Percentiles rank a stretch among this genome's conserved stretches.
Evolutionary conservation across 2,888 invertebrate species (phyloP).

Genomic region (Leucoma salicis): DNA sequence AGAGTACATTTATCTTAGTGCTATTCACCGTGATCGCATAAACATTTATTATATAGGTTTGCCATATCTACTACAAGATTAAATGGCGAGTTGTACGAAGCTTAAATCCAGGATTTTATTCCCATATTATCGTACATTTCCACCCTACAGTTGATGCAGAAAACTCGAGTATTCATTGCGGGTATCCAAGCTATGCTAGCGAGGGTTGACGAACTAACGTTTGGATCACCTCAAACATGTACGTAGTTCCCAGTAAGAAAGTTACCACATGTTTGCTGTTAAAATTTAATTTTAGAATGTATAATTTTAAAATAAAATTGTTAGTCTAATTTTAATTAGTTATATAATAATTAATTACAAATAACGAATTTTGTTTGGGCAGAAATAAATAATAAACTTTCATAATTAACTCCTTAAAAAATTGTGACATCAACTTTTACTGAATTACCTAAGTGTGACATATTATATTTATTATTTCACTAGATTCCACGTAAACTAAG

Average conservation of each 20-base stretch:
- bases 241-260: conserved; percentile 5
- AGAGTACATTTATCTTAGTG: conserved; percentile 45
- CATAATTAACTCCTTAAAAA: no score
- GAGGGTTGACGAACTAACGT: conserved; percentile 53
- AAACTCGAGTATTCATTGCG: conserved; percentile 78
- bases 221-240: conserved; percentile 32
- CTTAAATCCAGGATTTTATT: conserved; percentile 80
- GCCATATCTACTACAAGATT: conserved; percentile 76
- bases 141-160: conserved; percentile 68
- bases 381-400: no score
- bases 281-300: background rate
- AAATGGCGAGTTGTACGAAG: conserved; percentile 74
- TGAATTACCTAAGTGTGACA: no score
- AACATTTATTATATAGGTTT: conserved; percentile 75
- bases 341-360: no score
- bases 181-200: conserved; percentile 58
- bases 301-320: background rate
- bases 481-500: no score
- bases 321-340: background rate
- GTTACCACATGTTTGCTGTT: background rate
- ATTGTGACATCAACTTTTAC: no score
- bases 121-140: conserved; percentile 73
- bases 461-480: no score
- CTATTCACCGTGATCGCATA: conserved; percentile 69
- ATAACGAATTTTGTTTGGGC: no score